Base-by-base conservation (phyloP, 2,113 vertebrate genomes). In the Thryonomys swinderianus region DNA sequence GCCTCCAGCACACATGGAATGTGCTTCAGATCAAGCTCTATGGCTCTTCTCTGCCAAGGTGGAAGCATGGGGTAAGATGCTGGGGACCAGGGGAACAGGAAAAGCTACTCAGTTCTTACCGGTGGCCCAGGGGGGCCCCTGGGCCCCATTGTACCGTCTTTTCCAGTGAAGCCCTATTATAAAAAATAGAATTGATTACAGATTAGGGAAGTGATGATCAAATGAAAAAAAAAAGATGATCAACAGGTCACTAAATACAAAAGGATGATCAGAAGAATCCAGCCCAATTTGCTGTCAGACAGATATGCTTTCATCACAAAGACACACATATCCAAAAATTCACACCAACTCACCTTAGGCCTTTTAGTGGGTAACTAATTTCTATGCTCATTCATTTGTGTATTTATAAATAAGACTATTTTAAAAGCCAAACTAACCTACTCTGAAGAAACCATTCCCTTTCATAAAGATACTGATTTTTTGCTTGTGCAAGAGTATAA, bases 151-250 rank as follows among this genome's bases (percentile, higher is more conserved):
- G 98, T 90, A 93, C 99, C 99, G 74, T 99, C 99, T 98, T 99
- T 99, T 96, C 99, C 99, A 96, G 97, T 99, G 95, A 99, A 99
- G 67, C 99, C 99, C 99, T 99, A 80, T 97, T 74, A 1, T 74
- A 95, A 98, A n/a, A 98, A 93, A 97, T 88, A 89, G 95, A 98
- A 94, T 67, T 66, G 61, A 71, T 83, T 80, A 93, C 21, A 53
- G 6, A 90, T 95, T 85, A 96, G 80, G 83, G n/a, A 86, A 30
- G 57, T 34, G 23, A 71, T n/a, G 0, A 93, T 48, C 6, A 73
- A 45, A 10, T 64, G 40, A 17, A 83, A 95, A 89, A 74, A 13
- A 40, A 91, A 93, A 71, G 69, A 81, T 8, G 21, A 18, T 91
- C 59, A 61, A 55, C 37, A 81, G n/a, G 55, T 45, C 91, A 11